Percentiles rank a stretch among this genome's conserved stretches.
Evolutionary conservation across 2,797 vertebrate genomes (phyloP).

Genomic region (Xenopus petersii): DNA sequence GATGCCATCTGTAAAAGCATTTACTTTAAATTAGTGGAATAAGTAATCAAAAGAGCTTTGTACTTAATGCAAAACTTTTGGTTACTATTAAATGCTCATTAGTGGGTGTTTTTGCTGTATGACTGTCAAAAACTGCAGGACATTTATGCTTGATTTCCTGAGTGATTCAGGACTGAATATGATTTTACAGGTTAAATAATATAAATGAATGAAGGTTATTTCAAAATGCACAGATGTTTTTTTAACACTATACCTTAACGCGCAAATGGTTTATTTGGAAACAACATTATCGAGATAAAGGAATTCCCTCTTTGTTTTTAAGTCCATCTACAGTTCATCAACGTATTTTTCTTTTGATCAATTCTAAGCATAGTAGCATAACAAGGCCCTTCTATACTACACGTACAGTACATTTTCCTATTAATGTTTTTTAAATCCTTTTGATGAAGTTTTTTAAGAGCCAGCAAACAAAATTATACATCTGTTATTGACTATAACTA

Average conservation of each 20-base stretch:
- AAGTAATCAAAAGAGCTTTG: constrained; percentile 83
- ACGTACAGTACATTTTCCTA: no score
- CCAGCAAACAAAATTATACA: no score
- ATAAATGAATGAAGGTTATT: constrained; percentile 76
- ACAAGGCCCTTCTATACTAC: no score
- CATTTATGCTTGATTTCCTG: constrained; percentile 80
- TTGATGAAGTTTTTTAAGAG: no score
- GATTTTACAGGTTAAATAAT: constrained; percentile 79
- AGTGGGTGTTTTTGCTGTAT: constrained; percentile 79
- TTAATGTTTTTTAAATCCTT: no score
- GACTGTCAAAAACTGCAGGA: constrained; percentile 80
- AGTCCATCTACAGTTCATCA: no score
- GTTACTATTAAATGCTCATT: constrained; percentile 83
- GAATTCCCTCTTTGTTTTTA: no score
- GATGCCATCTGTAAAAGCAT: constrained; percentile 83
- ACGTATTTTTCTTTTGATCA: no score
- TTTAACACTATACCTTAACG: constrained; percentile 63
- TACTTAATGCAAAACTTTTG: constrained; percentile 84
- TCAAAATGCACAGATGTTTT: constrained; percentile 77
- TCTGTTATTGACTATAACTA: no score
- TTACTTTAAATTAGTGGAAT: constrained; percentile 83
- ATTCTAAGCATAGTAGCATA: no score
- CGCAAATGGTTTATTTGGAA: constrained; percentile 56
- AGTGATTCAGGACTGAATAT: constrained; percentile 80
- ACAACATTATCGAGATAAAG: constrained; percentile 49